Conservation (phyloP, 2,888 invertebrate genomes). For the Stegophylla sp. region DNA sequence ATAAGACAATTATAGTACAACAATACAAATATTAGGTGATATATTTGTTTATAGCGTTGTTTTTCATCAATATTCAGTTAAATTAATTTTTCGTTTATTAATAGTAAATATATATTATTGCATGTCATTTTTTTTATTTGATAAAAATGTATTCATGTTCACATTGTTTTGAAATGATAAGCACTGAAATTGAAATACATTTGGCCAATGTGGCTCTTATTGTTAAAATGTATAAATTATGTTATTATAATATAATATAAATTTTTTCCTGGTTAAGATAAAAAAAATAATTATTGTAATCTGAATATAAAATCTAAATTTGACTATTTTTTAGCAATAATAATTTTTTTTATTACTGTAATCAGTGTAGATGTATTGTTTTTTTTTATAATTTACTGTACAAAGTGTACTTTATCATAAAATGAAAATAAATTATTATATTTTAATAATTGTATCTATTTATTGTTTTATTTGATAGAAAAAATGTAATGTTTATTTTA, state of each 20-base stretch:
- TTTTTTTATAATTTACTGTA: slow-evolving; percentile 53
- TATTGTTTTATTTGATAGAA: not conserved
- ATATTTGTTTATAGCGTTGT: not conserved
- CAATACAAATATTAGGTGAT: slow-evolving; percentile 19
- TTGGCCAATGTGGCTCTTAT: slow-evolving; percentile 35
- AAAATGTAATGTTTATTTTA: not conserved
- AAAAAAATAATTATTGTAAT: slow-evolving; percentile 45
- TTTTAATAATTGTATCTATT: slow-evolving; percentile 47
- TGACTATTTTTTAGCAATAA: slow-evolving; percentile 56
- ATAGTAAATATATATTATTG: slow-evolving; percentile 16
- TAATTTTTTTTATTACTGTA: slow-evolving; percentile 44
- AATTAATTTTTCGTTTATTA: slow-evolving; percentile 20
- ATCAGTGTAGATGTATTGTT: slow-evolving; percentile 45
- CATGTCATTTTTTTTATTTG: slow-evolving; percentile 15
- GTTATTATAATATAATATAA: slow-evolving; percentile 19
- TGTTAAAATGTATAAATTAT: slow-evolving; percentile 42
- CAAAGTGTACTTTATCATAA: slow-evolving; percentile 47
- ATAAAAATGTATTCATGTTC: slow-evolving; percentile 4
- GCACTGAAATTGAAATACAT: slow-evolving; percentile 35
- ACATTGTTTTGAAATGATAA: slow-evolving; percentile 31
- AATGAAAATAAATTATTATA: slow-evolving; percentile 55
- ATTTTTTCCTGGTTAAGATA: slow-evolving; percentile 30
- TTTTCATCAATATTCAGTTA: slow-evolving; percentile 11
- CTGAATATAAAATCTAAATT: slow-evolving; percentile 42
- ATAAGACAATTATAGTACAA: slow-evolving; percentile 41